phyloP scores from a whole-genome alignment of 2,888 invertebrate genomes.

The Ophion costatus region DNA sequence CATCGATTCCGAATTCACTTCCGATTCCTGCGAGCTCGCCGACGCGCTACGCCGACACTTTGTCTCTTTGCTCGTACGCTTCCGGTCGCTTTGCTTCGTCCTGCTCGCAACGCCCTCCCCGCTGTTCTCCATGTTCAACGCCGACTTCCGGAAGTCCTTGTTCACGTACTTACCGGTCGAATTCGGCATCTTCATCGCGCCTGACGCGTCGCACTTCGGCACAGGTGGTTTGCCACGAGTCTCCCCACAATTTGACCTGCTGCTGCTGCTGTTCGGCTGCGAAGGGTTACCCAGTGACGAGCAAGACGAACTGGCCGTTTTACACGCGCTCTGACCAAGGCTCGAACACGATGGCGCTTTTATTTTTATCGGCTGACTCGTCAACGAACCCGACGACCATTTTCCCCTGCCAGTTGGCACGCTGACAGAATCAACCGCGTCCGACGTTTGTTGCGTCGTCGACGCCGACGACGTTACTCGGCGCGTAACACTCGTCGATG shows the following conservation, averaged over 20 bases:
- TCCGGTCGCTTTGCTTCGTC: constrained; percentile 73
- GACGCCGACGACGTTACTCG: constrained; percentile 74
- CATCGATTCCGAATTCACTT: constrained; percentile 71
- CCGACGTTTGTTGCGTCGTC: constrained; percentile 37
- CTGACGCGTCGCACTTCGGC: constrained; percentile 81
- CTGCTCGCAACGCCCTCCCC: constrained; percentile 68
- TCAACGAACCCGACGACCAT: constrained; percentile 78
- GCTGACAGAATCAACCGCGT: constrained; percentile 71
- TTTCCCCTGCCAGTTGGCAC: constrained; percentile 81
- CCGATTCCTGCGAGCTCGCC: constrained; percentile 82
- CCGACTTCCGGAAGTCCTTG: constrained; percentile 91
- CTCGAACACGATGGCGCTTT: constrained; percentile 71
- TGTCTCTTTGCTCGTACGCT: constrained; percentile 42
- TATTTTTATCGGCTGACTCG: constrained; percentile 80
- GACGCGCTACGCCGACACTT: constrained; percentile 82
- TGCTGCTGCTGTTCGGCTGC: constrained; percentile 67
- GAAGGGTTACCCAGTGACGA: constrained; percentile 33
- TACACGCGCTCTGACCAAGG: constrained; percentile 60
- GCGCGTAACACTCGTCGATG: constrained; percentile 74
- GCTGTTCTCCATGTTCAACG: constrained; percentile 87
- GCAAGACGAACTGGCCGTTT: constrained; percentile 61
- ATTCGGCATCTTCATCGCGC: constrained; percentile 74
- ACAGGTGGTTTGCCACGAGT: constrained; percentile 83
- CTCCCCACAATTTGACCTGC: constrained; percentile 73
- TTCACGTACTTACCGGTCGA: constrained; percentile 84